Evolutionary conservation across 2,888 invertebrate species (phyloP).

Genomic region (Itoplectis maculator): DNA sequence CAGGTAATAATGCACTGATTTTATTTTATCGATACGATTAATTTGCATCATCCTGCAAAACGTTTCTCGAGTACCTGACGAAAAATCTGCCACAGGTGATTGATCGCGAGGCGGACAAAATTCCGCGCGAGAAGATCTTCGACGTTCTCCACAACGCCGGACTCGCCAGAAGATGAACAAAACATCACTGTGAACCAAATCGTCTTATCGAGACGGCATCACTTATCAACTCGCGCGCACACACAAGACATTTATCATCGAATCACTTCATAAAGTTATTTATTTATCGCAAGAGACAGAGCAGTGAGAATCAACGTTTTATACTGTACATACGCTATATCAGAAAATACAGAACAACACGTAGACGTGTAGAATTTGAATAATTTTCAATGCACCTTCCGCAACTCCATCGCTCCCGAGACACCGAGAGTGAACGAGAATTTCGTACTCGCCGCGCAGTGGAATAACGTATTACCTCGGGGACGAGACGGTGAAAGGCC

Average conservation of each 20-base stretch:
- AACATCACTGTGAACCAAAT: no score
- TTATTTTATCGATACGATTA: background rate
- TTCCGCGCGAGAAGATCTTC: constrained; percentile 91
- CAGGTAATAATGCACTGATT: constrained; percentile 83
- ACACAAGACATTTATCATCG: no score
- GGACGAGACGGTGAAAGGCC: constrained; percentile 57
- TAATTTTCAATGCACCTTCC: constrained; percentile 56
- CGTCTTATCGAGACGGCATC: no score
- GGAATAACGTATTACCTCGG: constrained; percentile 64
- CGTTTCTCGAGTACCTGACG: background rate
- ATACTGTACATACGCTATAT: constrained; percentile 32
- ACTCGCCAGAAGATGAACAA: constrained; percentile 80
- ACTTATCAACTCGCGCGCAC: no score
- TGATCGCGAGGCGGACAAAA: constrained; percentile 92
- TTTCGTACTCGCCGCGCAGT: constrained; percentile 30
- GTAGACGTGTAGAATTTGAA: constrained; percentile 48
- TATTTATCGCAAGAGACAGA: no score
- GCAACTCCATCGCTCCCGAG: background rate
- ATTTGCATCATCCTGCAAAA: background rate
- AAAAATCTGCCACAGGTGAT: constrained; percentile 85
- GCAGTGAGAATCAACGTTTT: no score
- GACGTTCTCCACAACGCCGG: constrained; percentile 91
- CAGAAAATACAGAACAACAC: background rate
- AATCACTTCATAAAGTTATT: no score
- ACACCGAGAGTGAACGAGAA: constrained; percentile 37